Evolutionary conservation across 1,140 invertebrate genomes (phyloP).

Genomic region (Pinna nobilis): DNA sequence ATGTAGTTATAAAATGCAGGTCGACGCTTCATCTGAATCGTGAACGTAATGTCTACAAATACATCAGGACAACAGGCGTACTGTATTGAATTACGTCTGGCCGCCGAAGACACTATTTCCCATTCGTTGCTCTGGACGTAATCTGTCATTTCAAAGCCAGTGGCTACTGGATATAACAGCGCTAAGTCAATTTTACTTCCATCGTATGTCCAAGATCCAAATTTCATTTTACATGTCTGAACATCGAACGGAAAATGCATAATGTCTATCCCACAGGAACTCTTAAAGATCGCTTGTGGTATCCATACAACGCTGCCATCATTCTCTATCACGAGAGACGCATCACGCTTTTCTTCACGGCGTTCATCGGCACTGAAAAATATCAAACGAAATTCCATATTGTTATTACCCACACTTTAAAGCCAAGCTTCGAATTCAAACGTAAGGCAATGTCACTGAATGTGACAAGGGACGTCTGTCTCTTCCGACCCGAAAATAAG

Average conservation of each 20-base stretch:
- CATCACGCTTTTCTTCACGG: slow-evolving; percentile 71
- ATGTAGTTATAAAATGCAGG: slow-evolving; percentile 75
- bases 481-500: too few relatives aligned
- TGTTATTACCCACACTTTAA: neutral
- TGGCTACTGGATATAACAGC: slow-evolving; percentile 58
- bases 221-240: slow-evolving; percentile 73
- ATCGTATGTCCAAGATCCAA: slow-evolving; percentile 75
- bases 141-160: slow-evolving; percentile 70
- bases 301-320: slow-evolving; percentile 98
- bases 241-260: slow-evolving; percentile 74
- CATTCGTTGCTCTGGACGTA: slow-evolving; percentile 75
- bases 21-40: slow-evolving; percentile 67
- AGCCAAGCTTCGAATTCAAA: neutral
- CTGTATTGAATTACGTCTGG: slow-evolving; percentile 64
- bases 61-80: slow-evolving; percentile 73
- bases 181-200: slow-evolving; percentile 71
- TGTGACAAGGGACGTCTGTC: too few relatives aligned
- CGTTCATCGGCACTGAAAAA: slow-evolving; percentile 71
- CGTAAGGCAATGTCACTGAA: too few relatives aligned
- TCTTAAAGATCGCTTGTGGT: slow-evolving; percentile 98
- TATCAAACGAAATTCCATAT: slow-evolving; percentile 1
- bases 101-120: slow-evolving; percentile 66
- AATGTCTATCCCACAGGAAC: slow-evolving; percentile 88
- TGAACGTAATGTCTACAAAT: slow-evolving; percentile 73
- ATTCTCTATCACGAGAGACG: slow-evolving; percentile 77